phyloP scores from a whole-genome alignment of 2,797 vertebrate species.

The Phoxinus dragarum region DNA sequence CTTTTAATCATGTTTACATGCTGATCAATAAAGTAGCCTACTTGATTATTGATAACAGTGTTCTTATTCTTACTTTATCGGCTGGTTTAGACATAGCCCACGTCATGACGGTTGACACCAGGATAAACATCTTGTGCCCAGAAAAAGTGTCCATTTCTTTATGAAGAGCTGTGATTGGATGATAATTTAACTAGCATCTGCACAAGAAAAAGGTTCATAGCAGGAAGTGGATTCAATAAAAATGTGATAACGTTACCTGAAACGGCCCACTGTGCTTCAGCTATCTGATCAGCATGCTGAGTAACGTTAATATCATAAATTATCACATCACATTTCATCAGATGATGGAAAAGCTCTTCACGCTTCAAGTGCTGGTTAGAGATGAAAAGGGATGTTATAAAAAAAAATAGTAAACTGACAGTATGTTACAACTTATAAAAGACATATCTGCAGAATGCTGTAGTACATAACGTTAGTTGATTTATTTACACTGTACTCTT shows the following conservation, averaged over 20 bases:
- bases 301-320: slow-evolving; percentile 85
- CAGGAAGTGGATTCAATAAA: not conserved
- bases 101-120: slow-evolving; percentile 92
- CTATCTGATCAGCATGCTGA: slow-evolving; percentile 79
- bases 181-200: not conserved
- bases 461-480: not conserved
- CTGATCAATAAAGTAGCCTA: not conserved
- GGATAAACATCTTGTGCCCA: slow-evolving; percentile 86
- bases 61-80: slow-evolving; percentile 80
- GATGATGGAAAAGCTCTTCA: slow-evolving; percentile 77
- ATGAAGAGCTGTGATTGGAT: slow-evolving; percentile 79
- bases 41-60: not conserved
- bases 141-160: slow-evolving; percentile 75
- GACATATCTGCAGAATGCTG: not conserved
- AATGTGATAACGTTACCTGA: slow-evolving; percentile 74
- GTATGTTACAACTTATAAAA: not conserved
- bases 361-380: slow-evolving; percentile 72
- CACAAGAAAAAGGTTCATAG: not conserved
- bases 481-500: slow-evolving; percentile 81
- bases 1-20: not conserved
- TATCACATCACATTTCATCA: slow-evolving; percentile 86
- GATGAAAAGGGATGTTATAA: not conserved
- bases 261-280: slow-evolving; percentile 89
- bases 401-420: not conserved
- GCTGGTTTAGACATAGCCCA: slow-evolving; percentile 85